Conservation (phyloP, 2,797 vertebrate genomes). For the Poecilia wingei region DNA sequence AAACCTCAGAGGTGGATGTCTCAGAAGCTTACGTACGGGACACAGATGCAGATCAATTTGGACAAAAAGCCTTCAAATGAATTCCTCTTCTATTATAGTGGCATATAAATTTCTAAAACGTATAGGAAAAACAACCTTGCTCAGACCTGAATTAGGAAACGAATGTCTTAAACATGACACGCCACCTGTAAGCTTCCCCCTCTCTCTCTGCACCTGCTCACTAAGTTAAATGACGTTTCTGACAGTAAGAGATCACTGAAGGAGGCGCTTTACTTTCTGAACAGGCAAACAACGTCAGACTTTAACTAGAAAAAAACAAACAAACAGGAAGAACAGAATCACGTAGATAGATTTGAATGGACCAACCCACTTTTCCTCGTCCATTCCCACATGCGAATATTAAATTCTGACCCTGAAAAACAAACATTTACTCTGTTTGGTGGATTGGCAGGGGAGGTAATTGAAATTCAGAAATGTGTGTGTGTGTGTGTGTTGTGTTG, state of each 20-base stretch:
- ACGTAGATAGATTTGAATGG: neutral
- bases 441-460: constrained; percentile 51
- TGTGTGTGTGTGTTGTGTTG: too few species aligned
- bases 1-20: constrained; percentile 8
- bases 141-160: neutral
- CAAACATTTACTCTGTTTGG: constrained; percentile 45
- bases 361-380: constrained; percentile 5
- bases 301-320: constrained; percentile 29
- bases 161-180: neutral
- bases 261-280: constrained; percentile 69
- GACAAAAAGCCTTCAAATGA: neutral
- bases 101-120: neutral
- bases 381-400: constrained; percentile 41
- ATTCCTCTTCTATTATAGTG: neutral
- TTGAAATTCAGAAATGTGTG: constrained; percentile 51
- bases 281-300: constrained; percentile 72
- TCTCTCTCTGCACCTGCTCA: constrained; percentile 56
- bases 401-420: constrained; percentile 46
- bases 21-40: constrained; percentile 2
- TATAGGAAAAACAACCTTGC: neutral
- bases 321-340: constrained; percentile 9
- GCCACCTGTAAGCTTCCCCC: constrained; percentile 30
- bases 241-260: constrained; percentile 60
- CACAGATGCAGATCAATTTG: neutral
- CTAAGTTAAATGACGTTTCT: constrained; percentile 54